phyloP scores from a whole-genome alignment of 1,140 invertebrate genomes.

The Bactericera cockerelli region DNA sequence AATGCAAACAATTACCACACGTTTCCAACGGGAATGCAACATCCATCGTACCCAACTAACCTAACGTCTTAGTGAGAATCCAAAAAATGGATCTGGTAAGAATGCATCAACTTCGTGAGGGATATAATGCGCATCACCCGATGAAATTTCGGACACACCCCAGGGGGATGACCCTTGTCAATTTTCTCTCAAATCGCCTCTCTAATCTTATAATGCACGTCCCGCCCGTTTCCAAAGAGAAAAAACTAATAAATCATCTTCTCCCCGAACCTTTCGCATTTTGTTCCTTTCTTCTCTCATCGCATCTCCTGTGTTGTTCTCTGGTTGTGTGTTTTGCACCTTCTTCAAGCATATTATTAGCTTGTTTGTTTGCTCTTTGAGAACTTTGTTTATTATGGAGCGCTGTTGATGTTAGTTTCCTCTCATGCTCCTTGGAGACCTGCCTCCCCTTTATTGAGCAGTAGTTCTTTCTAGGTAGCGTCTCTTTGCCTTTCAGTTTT shows the following conservation, averaged over 20 bases:
- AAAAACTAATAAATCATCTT: slow-evolving; percentile 5
- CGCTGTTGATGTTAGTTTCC: not conserved
- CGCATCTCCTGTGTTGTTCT: not conserved
- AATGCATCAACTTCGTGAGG: too few relatives aligned
- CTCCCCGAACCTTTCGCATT: not conserved
- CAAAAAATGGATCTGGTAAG: too few relatives aligned
- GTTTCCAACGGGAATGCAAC: too few relatives aligned
- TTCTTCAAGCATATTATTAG: slow-evolving; percentile 7
- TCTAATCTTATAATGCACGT: slow-evolving; percentile 6
- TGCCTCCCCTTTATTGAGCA: too few relatives aligned
- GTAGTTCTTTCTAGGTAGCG: too few relatives aligned
- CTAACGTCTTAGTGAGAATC: too few relatives aligned
- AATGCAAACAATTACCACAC: too few relatives aligned
- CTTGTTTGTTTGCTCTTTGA: slow-evolving; percentile 1
- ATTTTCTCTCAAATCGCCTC: not conserved
- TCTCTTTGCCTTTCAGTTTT: too few relatives aligned
- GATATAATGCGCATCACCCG: not conserved
- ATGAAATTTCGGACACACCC: slow-evolving; percentile 3
- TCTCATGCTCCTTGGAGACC: too few relatives aligned
- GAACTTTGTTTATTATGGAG: not conserved
- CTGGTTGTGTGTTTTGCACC: slow-evolving; percentile 6
- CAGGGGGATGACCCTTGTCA: slow-evolving; percentile 8
- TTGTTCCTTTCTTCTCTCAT: not conserved
- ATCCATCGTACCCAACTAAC: too few relatives aligned
- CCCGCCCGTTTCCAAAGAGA: not conserved